These are phyloP conservation scores for Lepidurus couesii DNA, from an alignment of 1,140 invertebrate species.

Conservation along the genomic window DNA sequence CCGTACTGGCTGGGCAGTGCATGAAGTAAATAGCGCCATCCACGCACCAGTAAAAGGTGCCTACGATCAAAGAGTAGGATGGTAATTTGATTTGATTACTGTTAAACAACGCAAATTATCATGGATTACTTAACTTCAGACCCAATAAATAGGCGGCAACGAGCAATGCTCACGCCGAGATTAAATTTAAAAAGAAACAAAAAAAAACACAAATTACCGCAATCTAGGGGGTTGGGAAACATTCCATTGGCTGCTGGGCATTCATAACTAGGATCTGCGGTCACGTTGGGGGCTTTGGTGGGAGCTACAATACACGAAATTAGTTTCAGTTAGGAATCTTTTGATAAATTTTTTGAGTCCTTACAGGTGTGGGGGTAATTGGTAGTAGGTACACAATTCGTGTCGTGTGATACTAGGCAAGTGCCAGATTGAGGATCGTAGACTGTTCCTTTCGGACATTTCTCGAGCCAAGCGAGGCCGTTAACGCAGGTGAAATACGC, in stretches of 20 bases:
- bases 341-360: background rate
- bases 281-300: conserved; percentile 22
- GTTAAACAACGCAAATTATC: background rate
- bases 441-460: background rate
- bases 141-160: too few species aligned
- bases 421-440: background rate
- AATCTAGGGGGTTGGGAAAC: conserved; percentile 23
- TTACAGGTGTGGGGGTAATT: conserved; percentile 2
- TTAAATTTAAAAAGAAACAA: too few species aligned
- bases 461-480: background rate
- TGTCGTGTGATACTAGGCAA: background rate
- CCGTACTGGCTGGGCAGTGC: background rate
- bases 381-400: background rate
- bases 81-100: background rate
- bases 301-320: background rate
- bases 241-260: conserved; percentile 26
- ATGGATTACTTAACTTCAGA: too few species aligned
- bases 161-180: too few species aligned
- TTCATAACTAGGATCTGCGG: conserved; percentile 15
- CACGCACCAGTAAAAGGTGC: background rate
- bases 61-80: background rate
- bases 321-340: background rate
- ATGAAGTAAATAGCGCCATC: background rate
- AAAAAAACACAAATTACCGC: background rate
- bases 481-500: conserved; percentile 24